A percentile compares a stretch with the other conserved stretches of the same genome.
Evolutionary conservation across 2,797 vertebrate species (phyloP).

Genomic region (Tachyglossus aculeatus): DNA sequence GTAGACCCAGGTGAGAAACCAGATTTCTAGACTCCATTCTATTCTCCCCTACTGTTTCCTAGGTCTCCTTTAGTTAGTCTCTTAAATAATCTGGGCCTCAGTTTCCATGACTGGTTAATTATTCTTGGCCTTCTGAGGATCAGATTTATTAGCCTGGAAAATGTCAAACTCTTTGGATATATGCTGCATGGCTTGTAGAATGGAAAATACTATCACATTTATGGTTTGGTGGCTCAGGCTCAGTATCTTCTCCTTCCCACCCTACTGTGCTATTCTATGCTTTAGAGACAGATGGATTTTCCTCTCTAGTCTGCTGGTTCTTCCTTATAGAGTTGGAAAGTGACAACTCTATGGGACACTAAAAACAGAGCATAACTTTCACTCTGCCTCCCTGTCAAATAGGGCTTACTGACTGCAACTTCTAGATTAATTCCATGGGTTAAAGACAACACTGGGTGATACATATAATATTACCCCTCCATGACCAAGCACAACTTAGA

Average conservation of each 20-base stretch:
- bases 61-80: neutral
- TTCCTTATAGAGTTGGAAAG: constrained; percentile 63
- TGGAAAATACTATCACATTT: constrained; percentile 47
- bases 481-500: too few relatives aligned
- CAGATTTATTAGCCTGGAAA: too few relatives aligned
- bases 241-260: constrained; percentile 47
- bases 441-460: too few relatives aligned
- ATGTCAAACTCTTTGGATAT: too few relatives aligned
- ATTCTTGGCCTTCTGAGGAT: too few relatives aligned
- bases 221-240: constrained; percentile 46
- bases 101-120: too few relatives aligned
- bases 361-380: neutral
- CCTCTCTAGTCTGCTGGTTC: constrained; percentile 65
- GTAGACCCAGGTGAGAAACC: neutral
- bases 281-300: constrained; percentile 58
- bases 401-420: too few relatives aligned
- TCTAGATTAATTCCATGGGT: too few relatives aligned
- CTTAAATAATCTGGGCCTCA: neutral
- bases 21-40: neutral
- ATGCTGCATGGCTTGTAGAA: constrained; percentile 56
- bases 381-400: too few relatives aligned
- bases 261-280: constrained; percentile 52
- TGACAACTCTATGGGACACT: constrained; percentile 66
- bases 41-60: neutral
- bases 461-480: too few relatives aligned